These are phyloP conservation scores for Oedothorax gibbosus DNA, from an alignment of 1,140 invertebrate genomes.

Conservation along the genomic window DNA sequence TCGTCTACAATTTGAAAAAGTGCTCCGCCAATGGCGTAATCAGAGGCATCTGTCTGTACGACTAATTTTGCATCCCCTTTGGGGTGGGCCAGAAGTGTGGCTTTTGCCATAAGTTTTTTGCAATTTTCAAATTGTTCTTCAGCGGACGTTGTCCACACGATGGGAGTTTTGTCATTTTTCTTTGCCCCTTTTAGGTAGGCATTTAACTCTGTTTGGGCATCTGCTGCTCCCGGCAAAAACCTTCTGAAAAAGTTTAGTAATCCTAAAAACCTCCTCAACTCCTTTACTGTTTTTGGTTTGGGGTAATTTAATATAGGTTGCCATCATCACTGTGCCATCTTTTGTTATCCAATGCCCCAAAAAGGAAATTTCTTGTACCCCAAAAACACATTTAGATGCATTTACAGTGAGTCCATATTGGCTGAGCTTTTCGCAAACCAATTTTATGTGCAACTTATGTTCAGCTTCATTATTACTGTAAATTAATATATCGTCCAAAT, in stretches of 20 bases:
- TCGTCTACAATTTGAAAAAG: conserved; percentile 34
- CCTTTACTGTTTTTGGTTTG: too few relatives aligned
- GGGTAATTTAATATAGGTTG: too few relatives aligned
- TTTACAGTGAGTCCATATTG: too few relatives aligned
- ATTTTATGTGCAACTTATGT: background rate
- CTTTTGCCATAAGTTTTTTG: conserved; percentile 61
- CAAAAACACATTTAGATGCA: too few relatives aligned
- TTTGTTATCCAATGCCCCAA: too few relatives aligned
- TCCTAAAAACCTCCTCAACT: conserved; percentile 67
- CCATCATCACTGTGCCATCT: too few relatives aligned
- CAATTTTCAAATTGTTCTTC: conserved; percentile 66
- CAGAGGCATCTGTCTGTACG: conserved; percentile 55
- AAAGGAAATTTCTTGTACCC: too few relatives aligned
- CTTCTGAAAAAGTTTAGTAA: conserved; percentile 63
- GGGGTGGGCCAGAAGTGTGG: conserved; percentile 51
- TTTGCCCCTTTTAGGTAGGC: conserved; percentile 67
- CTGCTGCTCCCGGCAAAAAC: conserved; percentile 27
- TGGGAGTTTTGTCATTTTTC: conserved; percentile 66
- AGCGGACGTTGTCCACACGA: conserved; percentile 66
- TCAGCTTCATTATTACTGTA: background rate
- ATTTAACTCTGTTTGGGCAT: conserved; percentile 64
- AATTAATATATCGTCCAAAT: conserved; percentile 22
- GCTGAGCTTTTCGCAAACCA: too few relatives aligned
- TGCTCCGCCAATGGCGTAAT: conserved; percentile 44
- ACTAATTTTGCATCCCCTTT: conserved; percentile 17